Percentiles rank a stretch among this genome's conserved stretches.
Conservation (phyloP, 2,888 invertebrate genomes). For the Ligdia adustata region DNA sequence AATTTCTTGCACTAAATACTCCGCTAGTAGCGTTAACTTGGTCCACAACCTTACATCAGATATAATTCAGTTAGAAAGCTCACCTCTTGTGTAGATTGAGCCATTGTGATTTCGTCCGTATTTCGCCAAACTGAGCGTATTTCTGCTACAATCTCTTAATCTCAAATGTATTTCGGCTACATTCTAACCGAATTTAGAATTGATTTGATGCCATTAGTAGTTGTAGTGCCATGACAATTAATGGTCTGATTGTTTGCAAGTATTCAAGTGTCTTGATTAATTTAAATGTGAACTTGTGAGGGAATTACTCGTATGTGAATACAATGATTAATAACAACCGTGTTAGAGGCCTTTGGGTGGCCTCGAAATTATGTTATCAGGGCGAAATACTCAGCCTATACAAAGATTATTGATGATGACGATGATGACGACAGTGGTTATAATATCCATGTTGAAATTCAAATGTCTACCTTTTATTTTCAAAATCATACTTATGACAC, state of each 20-base stretch:
- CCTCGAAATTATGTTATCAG: too few relatives aligned
- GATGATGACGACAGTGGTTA: too few relatives aligned
- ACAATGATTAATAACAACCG: constrained; percentile 14
- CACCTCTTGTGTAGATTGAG: constrained; percentile 69
- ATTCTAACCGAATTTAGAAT: constrained; percentile 43
- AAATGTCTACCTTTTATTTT: too few relatives aligned
- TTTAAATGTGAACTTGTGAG: constrained; percentile 20
- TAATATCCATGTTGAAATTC: too few relatives aligned
- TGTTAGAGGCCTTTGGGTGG: too few relatives aligned
- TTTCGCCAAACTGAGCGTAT: constrained; percentile 21
- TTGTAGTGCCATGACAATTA: constrained; percentile 35
- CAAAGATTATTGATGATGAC: too few relatives aligned
- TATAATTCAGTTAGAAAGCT: constrained; percentile 74
- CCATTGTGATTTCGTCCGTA: constrained; percentile 59
- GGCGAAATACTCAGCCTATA: too few relatives aligned
- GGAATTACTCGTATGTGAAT: constrained; percentile 16
- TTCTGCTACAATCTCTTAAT: constrained; percentile 38
- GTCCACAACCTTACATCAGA: constrained; percentile 33
- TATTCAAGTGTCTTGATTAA: constrained; percentile 29
- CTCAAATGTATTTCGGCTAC: constrained; percentile 33
- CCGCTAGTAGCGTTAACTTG: neutral
- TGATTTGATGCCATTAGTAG: constrained; percentile 55
- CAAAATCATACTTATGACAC: too few relatives aligned
- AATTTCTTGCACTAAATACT: too few relatives aligned
- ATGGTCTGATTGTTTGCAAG: constrained; percentile 25